These are phyloP conservation scores for Lepisosteus oculatus DNA, from an alignment of 2,113 vertebrate genomes.

Conservation along the genomic window DNA sequence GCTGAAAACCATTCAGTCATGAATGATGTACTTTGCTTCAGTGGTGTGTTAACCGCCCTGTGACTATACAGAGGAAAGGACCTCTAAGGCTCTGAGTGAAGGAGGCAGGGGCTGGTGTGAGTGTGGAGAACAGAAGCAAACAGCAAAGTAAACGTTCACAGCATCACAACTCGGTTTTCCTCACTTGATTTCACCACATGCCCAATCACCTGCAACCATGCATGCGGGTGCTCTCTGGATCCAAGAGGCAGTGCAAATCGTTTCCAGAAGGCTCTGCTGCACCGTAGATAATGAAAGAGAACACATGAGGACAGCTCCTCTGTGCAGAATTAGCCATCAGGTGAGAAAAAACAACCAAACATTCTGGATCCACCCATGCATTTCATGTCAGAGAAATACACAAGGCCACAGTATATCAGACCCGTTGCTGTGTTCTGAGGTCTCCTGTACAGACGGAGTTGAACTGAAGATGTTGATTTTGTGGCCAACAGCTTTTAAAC, in stretches of 20 bases:
- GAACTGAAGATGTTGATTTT: too few species aligned
- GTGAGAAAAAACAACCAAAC: too few species aligned
- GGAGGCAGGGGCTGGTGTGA: neutral
- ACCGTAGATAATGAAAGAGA: neutral
- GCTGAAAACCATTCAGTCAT: conserved; percentile 50
- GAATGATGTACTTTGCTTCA: conserved; percentile 47
- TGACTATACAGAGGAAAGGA: conserved; percentile 57
- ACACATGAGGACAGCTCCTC: too few species aligned
- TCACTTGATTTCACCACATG: conserved; percentile 2
- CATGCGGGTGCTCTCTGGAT: neutral
- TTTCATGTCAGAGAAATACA: too few species aligned
- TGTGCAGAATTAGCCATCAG: too few species aligned
- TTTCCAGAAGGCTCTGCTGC: neutral
- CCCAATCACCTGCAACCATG: neutral
- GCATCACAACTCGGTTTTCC: neutral
- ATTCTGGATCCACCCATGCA: too few species aligned
- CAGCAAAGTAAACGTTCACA: neutral
- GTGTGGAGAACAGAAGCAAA: neutral
- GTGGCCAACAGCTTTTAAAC: too few species aligned
- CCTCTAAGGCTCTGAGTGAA: neutral
- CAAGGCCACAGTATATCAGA: too few species aligned
- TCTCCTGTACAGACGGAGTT: too few species aligned
- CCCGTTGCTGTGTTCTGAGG: too few species aligned
- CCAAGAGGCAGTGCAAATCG: neutral
- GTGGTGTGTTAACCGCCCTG: conserved; percentile 52